Evolutionary conservation across 2,888 invertebrate genomes (phyloP), one percentile per base, ranked within the genome.

Genomic region (Meliscaeva auricollis): DNA sequence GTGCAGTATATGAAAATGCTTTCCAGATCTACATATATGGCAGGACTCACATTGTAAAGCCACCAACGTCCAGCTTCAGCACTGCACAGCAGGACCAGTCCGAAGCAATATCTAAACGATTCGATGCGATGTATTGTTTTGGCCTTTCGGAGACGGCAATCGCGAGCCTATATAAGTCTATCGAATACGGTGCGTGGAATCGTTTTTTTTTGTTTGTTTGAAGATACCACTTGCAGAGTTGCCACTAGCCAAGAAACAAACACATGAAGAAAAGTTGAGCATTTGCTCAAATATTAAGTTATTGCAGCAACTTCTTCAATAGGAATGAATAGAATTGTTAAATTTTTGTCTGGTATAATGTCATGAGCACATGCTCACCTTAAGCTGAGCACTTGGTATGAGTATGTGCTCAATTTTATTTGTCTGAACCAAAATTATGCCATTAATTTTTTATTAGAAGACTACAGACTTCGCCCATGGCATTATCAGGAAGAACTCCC

Each of bases 1-100:
- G 68, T 54, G 68, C 62, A 52, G 66, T 54, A 35, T 73, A 76
- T 64, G 76, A 76, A 76, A 85, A 76, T 72, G 66, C 58, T 41
- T 68, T 32, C 20, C 66, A 44, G 72, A 76, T 76, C 76, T 76
- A 81, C 85, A 76, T 85, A 81, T 81, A 85, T 81, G 85, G 85
- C 50, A 60, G 30, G 81, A 70, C 66, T 75, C 75, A 80, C 79
- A 70, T 80, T 50, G 62, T 66, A 50, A 9, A 50, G 50, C 66
- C 66, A 50, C 35, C 50, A 66, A 50, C 35, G 60, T 60, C 56
- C 66, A 66, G 58, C 77, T 44, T 62, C 64, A 73, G 60, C 70
- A 54, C n/a, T n/a, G 58, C 81, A 64, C 70, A 66, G 66, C 74
- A 68, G 80, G 75, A 80, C 60, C 81, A 70, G 76, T 76, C 85